Percentiles rank a stretch among this genome's conserved stretches.
These are phyloP conservation scores for Manis pentadactyla DNA, from an alignment of 2,797 vertebrate species.

Conservation along the genomic window DNA sequence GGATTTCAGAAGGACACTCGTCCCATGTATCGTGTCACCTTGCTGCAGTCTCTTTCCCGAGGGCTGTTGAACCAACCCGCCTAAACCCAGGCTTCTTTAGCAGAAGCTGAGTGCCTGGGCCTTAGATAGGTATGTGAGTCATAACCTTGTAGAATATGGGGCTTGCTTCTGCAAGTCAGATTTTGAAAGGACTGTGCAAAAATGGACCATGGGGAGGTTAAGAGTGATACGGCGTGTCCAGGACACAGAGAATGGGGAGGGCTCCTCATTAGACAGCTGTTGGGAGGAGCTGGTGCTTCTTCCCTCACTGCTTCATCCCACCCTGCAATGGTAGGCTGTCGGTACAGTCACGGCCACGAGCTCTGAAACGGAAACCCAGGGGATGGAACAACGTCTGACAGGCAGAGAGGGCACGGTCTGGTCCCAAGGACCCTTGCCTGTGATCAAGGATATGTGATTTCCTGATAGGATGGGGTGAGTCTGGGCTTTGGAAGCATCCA, in stretches of 20 bases:
- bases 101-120: neutral
- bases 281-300: neutral
- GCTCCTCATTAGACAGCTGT: neutral
- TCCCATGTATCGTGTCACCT: constrained; percentile 24
- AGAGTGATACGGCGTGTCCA: neutral
- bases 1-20: neutral
- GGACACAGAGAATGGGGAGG: neutral
- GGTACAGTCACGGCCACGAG: neutral
- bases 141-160: neutral
- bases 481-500: neutral
- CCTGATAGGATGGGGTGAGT: neutral
- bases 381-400: neutral
- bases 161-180: neutral
- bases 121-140: neutral
- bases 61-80: neutral
- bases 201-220: neutral
- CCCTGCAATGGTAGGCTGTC: neutral
- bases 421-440: neutral
- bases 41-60: neutral
- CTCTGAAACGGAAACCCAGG: neutral
- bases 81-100: neutral
- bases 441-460: neutral
- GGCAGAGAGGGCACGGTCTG: neutral
- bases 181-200: neutral
- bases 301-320: neutral